Base-by-base conservation (phyloP, 2,888 invertebrate genomes). In the Yponomeuta cagnagella region DNA sequence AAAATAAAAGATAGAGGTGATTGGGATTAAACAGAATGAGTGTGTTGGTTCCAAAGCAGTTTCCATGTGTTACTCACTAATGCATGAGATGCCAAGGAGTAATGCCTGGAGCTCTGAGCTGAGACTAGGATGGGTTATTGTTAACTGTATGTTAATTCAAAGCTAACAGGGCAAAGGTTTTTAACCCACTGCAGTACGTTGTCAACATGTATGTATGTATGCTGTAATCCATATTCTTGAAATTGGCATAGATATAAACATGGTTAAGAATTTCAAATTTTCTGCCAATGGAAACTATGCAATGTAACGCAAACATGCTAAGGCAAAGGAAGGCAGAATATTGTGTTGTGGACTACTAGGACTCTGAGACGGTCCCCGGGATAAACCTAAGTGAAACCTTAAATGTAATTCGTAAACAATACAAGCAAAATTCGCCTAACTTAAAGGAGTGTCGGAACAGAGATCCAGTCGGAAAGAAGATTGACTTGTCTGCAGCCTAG, bases 21-120 rank as follows among this genome's bases (percentile, higher is more conserved):
- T 33, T 12, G n/a, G 12, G 65, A 65, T 65, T 65, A 30, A 65
- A 33, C n/a, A 31, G 12, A 31, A 65, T 30, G 65, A 65, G 30
- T 4, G 65, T 65, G 65, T 31, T 12, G 10, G n/a, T 30, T 65
- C 31, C 65, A 31, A 65, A 65, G 65, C 30, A 30, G 33, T 12
- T 65, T 65, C 33, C 33, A 64, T 64, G 65, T 65, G 65, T 31
- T 31, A 65, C 65, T 65, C 65, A 65, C 31, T 33, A 65, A 65
- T 65, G 65, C 15, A 65, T 65, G 65, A 65, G 30, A 30, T 65
- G 65, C 30, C 9, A 30, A 65, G 30, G 12, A 5, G 12, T 65
- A 65, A 33, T 30, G 65, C 30, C 33, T 65, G 65, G 65, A 31
- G 65, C 65, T 65, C 65, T 12, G 65, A 65, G 65, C 65, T 65